Conservation (phyloP, 2,888 invertebrate species). For the Tenodera sinensis region DNA sequence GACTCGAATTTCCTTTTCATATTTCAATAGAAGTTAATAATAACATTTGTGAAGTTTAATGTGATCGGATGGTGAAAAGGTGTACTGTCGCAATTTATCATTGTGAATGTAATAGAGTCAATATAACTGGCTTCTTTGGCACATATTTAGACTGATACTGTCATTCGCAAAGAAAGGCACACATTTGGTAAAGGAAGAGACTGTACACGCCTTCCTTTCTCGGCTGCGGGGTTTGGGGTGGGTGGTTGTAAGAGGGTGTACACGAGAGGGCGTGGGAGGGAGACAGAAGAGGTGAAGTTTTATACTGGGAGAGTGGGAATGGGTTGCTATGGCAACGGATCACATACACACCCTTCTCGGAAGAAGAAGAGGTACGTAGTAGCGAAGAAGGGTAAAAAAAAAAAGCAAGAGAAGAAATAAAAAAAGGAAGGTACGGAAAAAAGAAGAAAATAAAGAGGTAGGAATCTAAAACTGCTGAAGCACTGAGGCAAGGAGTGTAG, state of each 20-base stretch:
- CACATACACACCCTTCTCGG: constrained; percentile 17
- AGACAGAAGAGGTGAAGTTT: constrained; percentile 15
- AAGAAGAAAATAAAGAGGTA: constrained; percentile 8
- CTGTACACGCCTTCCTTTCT: constrained; percentile 5
- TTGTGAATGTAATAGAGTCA: no score
- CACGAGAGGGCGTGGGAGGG: not conserved
- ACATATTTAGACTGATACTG: not conserved
- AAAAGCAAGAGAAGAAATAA: not conserved
- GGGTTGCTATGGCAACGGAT: constrained; percentile 22
- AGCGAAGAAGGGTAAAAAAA: not conserved
- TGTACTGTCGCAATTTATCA: no score
- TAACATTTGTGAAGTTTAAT: no score
- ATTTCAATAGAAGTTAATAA: no score
- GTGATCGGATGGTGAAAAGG: no score
- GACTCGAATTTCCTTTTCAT: no score
- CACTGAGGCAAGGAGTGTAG: not conserved
- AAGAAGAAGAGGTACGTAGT: not conserved
- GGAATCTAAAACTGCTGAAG: constrained; percentile 10
- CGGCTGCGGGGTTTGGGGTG: not conserved
- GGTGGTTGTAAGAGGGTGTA: constrained; percentile 7
- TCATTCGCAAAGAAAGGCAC: not conserved
- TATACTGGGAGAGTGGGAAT: constrained; percentile 11
- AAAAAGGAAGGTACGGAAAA: not conserved
- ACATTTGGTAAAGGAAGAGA: not conserved
- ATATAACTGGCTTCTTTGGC: no score